Conservation (phyloP, 2,113 vertebrate genomes). For the Ameiurus melas region DNA sequence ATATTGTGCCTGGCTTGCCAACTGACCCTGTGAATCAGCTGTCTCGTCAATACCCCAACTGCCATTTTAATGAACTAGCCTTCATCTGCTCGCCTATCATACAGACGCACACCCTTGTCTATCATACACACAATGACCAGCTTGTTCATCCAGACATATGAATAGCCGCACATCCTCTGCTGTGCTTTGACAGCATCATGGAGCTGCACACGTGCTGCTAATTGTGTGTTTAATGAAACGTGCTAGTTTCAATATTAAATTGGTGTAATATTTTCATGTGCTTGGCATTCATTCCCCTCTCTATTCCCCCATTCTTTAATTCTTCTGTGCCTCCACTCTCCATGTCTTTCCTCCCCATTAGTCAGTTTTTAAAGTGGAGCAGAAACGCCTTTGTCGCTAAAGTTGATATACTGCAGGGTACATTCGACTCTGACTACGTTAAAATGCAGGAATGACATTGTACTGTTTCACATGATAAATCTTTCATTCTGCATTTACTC, state of each 20-base stretch:
- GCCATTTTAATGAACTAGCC: slow-evolving; percentile 54
- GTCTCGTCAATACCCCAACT: slow-evolving; percentile 46
- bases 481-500: slow-evolving; percentile 25
- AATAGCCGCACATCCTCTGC: neutral
- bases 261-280: slow-evolving; percentile 14
- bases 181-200: neutral
- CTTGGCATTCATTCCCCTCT: slow-evolving; percentile 14
- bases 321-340: neutral
- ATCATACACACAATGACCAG: slow-evolving; percentile 20
- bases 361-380: slow-evolving; percentile 22
- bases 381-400: neutral
- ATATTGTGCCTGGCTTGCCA: slow-evolving; percentile 39
- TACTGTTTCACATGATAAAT: slow-evolving; percentile 33
- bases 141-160: slow-evolving; percentile 19
- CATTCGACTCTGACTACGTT: slow-evolving; percentile 36
- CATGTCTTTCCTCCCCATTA: slow-evolving; percentile 35
- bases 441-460: slow-evolving; percentile 41
- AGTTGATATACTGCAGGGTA: slow-evolving; percentile 35
- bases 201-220: neutral
- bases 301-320: slow-evolving; percentile 8
- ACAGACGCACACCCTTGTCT: slow-evolving; percentile 25
- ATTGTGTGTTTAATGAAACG: slow-evolving; percentile 41
- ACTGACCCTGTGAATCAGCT: slow-evolving; percentile 47
- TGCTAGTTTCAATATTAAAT: slow-evolving; percentile 28
- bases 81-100: slow-evolving; percentile 47